Percentiles rank a stretch among this genome's conserved stretches.
Evolutionary conservation across 2,113 vertebrate genomes (phyloP).

Genomic region (Cryptoleucopteryx plumbea): DNA sequence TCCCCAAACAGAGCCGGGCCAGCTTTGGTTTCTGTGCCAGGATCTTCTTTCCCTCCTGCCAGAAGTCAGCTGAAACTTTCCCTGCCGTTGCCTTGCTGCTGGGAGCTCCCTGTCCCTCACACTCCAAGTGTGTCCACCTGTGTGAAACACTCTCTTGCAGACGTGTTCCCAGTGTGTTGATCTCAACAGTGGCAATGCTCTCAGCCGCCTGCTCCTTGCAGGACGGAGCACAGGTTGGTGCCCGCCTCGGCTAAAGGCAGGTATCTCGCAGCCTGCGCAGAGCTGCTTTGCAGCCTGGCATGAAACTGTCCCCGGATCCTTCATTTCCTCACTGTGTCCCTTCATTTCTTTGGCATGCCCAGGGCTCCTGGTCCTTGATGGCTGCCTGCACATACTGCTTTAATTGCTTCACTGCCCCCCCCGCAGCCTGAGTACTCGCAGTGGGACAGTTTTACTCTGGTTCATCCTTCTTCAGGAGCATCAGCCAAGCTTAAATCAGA

Average conservation of each 20-base stretch:
- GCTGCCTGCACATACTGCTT: rapidly evolving
- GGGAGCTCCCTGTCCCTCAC: background rate
- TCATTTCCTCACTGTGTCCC: background rate
- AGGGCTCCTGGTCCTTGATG: background rate
- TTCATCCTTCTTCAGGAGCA: background rate
- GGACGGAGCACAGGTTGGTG: background rate
- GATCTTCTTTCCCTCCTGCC: background rate
- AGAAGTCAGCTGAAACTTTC: background rate
- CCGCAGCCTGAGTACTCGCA: background rate
- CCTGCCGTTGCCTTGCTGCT: background rate
- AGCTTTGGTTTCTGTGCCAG: background rate
- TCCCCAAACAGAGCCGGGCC: background rate
- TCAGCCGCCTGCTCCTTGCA: background rate
- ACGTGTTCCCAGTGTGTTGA: background rate
- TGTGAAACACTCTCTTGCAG: background rate
- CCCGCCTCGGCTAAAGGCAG: background rate
- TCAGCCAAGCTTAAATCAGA: background rate
- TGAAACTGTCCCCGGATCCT: background rate
- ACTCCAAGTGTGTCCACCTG: background rate
- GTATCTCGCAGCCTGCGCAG: background rate
- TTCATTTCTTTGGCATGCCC: background rate
- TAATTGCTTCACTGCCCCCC: background rate
- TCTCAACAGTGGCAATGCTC: rapidly evolving
- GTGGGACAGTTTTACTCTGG: background rate
- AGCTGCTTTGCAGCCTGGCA: background rate